Evolutionary conservation across 2,888 invertebrate genomes (phyloP), one percentile per base, ranked within the genome.

Genomic region (Caenorhabditis drosophilae): DNA sequence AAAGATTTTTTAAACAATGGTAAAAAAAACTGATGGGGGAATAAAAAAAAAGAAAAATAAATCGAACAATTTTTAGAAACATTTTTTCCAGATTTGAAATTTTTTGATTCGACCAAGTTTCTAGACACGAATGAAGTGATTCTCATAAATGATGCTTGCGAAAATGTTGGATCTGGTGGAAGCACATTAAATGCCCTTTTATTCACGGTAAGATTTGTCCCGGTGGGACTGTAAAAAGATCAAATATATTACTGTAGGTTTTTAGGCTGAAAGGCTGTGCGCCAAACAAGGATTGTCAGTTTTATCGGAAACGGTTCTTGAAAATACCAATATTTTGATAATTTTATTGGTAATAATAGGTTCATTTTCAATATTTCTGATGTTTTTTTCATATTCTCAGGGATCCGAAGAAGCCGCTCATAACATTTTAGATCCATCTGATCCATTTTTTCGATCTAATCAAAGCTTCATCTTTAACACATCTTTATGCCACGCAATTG

Each of bases 181-280:
- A 87, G 87, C 27, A 86, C 87, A 1, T 78, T 87, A 46, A 87
- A 87, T 78, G 87, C 87, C 3, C 76, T 87, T 16, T 78, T 87
- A 11, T 83, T 86, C 23, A 84, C 85, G 6, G 70, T 68, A 27
- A 27, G 31, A 58, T 9, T 20, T 20, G n/a, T n/a, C n/a, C n/a
- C n/a, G 20, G 12, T 31, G 12, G 31, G 6, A 31, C 11, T 12
- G 41, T 41, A 15, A 41, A 45, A 45, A 25, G 20, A 31, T 4
- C 4, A 15, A 18, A 16, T 20, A 16, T 2, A 6, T 9, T 36
- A 36, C 42, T 25, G 20, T 45, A 45, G 9, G 16, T 25, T 45
- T 45, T 27, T 44, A 70, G 34, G 81, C 86, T 1, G 87, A 87
- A 73, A 84, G 85, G 63, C 82, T 87, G 11, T 85, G 85, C 76